Conservation (phyloP, 2,113 vertebrate species). For the Epinephelus moara region DNA sequence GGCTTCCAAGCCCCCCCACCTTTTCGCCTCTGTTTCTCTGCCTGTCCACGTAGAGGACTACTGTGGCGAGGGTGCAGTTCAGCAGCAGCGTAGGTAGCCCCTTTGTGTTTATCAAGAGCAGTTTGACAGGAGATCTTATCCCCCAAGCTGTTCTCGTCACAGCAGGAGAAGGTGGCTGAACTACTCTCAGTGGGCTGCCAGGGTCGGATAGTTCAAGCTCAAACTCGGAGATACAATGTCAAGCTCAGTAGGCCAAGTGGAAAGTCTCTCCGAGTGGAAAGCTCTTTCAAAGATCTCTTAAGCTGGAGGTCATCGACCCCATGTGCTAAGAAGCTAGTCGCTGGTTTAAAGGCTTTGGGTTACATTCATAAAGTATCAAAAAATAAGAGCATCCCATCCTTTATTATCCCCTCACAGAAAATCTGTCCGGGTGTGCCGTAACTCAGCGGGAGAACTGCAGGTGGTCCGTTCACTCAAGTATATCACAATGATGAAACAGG, state of each 20-base stretch:
- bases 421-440: neutral
- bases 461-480: neutral
- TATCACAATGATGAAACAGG: conserved; percentile 3
- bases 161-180: conserved; percentile 29
- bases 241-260: conserved; percentile 13
- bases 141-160: conserved; percentile 11
- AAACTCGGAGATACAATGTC: conserved; percentile 30
- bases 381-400: neutral
- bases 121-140: conserved; percentile 68
- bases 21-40: neutral
- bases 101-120: conserved; percentile 69
- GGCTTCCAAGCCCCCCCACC: neutral
- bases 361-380: neutral
- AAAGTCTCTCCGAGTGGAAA: conserved; percentile 35
- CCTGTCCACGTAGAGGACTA: conserved; percentile 4
- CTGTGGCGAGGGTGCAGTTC: conserved; percentile 30
- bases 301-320: conserved; percentile 6
- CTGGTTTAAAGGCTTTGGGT: neutral
- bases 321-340: neutral
- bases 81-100: conserved; percentile 36
- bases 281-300: conserved; percentile 28
- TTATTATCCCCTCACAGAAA: neutral
- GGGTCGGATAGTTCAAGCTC: conserved; percentile 38
- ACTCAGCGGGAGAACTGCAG: neutral
- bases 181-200: conserved; percentile 9